Evolutionary conservation across 2,113 vertebrate species (phyloP).

Genomic region (Zosterops hypoxanthus): DNA sequence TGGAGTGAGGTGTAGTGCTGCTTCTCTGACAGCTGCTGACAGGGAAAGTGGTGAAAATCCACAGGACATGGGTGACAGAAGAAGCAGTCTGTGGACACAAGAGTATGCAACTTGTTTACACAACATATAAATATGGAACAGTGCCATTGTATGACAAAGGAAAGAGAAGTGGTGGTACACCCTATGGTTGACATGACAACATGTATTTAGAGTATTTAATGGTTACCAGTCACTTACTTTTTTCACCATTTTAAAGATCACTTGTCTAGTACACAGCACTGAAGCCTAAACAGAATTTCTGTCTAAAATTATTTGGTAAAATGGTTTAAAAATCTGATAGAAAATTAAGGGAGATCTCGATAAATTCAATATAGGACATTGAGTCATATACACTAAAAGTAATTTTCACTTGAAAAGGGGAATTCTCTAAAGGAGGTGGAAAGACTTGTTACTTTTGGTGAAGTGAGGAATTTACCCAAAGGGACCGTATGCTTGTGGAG

Average conservation of each 20-base stretch:
- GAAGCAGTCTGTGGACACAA: background rate
- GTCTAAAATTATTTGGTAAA: conserved; percentile 13
- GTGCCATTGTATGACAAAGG: conserved; percentile 12
- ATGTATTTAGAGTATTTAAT: conserved; percentile 18
- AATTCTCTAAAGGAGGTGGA: background rate
- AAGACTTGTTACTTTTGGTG: background rate
- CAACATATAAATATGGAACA: background rate
- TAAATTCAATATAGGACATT: background rate
- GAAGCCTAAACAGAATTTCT: background rate
- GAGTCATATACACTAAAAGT: background rate
- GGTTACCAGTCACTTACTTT: background rate
- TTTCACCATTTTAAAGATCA: conserved; percentile 5
- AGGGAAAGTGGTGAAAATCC: background rate
- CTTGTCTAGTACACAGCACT: conserved; percentile 14
- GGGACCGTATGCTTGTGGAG: background rate
- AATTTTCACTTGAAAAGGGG: background rate
- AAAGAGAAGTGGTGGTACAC: conserved; percentile 5
- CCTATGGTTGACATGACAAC: conserved; percentile 25
- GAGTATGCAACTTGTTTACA: background rate
- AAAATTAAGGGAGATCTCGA: background rate
- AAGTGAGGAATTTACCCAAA: background rate
- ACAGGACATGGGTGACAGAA: background rate
- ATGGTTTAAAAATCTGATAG: background rate
- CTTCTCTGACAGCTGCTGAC: background rate
- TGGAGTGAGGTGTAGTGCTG: background rate